Evolutionary conservation across 2,888 invertebrate genomes (phyloP).

Genomic region (Parasteatoda lunata): DNA sequence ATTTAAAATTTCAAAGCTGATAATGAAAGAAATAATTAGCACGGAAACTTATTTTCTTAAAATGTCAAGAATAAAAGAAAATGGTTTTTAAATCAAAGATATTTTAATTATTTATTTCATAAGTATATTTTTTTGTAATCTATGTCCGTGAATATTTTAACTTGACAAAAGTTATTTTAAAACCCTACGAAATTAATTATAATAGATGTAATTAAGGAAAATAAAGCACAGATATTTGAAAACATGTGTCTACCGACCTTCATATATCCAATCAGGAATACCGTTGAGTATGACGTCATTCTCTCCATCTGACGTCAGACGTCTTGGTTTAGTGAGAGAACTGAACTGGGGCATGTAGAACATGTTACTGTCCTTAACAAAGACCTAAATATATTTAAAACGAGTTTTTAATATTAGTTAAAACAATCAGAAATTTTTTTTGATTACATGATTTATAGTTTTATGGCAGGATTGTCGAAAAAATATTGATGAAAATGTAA

Average conservation of each 20-base stretch:
- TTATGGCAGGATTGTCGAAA: no score
- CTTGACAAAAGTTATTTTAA: background rate
- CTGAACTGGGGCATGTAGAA: slow-evolving; percentile 87
- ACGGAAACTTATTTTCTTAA: no score
- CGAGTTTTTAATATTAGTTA: background rate
- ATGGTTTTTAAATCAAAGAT: no score
- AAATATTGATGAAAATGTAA: no score
- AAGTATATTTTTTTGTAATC: no score
- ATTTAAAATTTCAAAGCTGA: no score
- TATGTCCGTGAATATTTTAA: no score
- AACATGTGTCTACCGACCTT: slow-evolving; percentile 80
- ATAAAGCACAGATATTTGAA: background rate
- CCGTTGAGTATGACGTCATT: slow-evolving; percentile 90
- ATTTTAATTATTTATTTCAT: no score
- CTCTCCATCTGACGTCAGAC: slow-evolving; percentile 83
- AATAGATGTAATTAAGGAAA: background rate
- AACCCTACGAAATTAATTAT: background rate
- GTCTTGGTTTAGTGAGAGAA: slow-evolving; percentile 80
- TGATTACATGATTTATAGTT: no score
- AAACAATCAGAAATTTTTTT: background rate
- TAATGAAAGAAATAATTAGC: no score
- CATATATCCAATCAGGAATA: slow-evolving; percentile 96
- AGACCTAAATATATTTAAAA: slow-evolving; percentile 72
- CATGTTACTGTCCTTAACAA: slow-evolving; percentile 82
- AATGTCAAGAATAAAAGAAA: no score